Evolutionary conservation across 2,113 vertebrate species (phyloP).

Genomic region (Sturnira hondurensis): DNA sequence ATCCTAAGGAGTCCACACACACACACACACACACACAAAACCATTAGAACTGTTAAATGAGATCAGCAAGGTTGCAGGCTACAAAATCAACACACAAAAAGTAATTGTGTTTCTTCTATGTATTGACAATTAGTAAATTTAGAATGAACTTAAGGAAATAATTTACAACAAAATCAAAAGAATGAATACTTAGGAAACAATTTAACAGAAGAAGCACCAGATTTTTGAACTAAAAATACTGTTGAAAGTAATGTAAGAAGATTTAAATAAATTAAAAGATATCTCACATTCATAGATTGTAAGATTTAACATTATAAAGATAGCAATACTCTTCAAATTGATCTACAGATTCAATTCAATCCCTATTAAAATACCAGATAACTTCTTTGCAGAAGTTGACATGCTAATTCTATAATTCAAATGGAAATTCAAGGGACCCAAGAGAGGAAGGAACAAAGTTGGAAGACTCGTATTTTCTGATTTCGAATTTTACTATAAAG

Average conservation of each 20-base stretch:
- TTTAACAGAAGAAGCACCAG: neutral
- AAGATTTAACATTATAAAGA: neutral
- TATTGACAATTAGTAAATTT: neutral
- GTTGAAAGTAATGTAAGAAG: neutral
- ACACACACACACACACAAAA: too few species aligned
- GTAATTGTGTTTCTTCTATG: neutral
- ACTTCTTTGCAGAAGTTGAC: neutral
- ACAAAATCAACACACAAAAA: neutral
- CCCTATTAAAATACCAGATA: neutral
- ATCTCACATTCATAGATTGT: neutral
- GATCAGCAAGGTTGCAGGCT: neutral
- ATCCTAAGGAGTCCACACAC: neutral
- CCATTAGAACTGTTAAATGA: neutral
- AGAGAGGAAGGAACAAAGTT: neutral
- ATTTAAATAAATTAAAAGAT: neutral
- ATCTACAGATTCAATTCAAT: neutral
- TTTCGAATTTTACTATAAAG: neutral
- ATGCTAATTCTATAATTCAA: neutral
- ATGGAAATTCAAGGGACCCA: neutral
- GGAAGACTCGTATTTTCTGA: neutral
- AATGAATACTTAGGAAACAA: neutral
- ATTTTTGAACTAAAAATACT: neutral
- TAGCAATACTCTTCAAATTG: neutral
- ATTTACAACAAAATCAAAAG: neutral
- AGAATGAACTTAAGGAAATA: conserved; percentile 16